Evolutionary conservation across 35 echinoderm and acorn worm genomes (phyloP).

Genomic region (Ophiothrix spiculata): DNA sequence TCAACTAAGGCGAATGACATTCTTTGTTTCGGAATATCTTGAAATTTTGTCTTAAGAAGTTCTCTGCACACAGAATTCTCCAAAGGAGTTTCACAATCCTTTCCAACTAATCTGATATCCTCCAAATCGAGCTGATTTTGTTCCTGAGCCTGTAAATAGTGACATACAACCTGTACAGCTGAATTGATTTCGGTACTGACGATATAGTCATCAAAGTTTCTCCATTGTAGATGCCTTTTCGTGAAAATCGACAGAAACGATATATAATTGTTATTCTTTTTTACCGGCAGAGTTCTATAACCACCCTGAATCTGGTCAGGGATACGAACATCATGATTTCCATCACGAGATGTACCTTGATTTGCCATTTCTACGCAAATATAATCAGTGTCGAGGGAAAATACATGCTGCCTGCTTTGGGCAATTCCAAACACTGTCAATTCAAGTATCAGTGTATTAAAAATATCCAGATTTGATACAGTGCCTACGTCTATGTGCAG

Average conservation of each 20-base stretch:
- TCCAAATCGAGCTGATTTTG: neutral
- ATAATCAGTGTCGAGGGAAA: neutral
- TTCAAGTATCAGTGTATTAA: slow-evolving; percentile 30
- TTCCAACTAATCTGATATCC: neutral
- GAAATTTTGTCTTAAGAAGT: slow-evolving; percentile 8
- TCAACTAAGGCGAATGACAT: slow-evolving; percentile 21
- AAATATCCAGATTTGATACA: neutral
- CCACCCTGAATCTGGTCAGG: too few species aligned
- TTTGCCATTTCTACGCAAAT: slow-evolving; percentile 31
- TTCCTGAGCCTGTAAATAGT: slow-evolving; percentile 23
- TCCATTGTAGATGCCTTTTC: slow-evolving; percentile 6
- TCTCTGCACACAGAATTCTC: neutral
- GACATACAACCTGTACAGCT: slow-evolving; percentile 28
- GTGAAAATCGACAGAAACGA: slow-evolving; percentile 13
- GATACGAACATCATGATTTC: neutral
- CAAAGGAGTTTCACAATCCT: neutral
- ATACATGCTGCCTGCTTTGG: neutral
- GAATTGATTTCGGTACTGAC: slow-evolving; percentile 19
- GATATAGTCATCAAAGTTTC: slow-evolving; percentile 2
- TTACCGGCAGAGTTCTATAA: too few species aligned
- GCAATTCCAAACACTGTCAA: slow-evolving; percentile 6
- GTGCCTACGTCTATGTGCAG: slow-evolving; percentile 27
- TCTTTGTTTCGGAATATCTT: neutral
- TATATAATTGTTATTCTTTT: neutral
- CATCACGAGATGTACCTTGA: neutral